These are phyloP conservation scores for Stegodyphus mimosarum DNA, from an alignment of 1,140 invertebrate genomes.

Conservation along the genomic window DNA sequence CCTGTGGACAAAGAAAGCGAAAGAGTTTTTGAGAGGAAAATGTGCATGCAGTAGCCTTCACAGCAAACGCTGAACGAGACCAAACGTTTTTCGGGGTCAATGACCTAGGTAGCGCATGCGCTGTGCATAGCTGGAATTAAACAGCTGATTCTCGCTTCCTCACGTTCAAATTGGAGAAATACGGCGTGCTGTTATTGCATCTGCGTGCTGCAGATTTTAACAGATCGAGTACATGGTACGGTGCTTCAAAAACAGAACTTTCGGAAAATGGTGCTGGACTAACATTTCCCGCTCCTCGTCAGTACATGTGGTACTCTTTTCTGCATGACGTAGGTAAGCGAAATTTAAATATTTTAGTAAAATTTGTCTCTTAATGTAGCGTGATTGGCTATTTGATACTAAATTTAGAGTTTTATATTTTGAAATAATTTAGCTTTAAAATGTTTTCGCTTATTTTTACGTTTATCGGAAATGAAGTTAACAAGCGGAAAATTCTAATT, in stretches of 20 bases:
- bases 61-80: background rate
- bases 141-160: constrained; percentile 54
- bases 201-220: background rate
- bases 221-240: background rate
- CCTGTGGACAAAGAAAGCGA: background rate
- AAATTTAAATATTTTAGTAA: too few species aligned
- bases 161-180: constrained; percentile 50
- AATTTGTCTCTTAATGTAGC: too few species aligned
- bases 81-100: constrained; percentile 40
- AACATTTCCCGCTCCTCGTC: too few species aligned
- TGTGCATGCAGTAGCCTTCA: constrained; percentile 2
- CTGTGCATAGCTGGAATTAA: constrained; percentile 1
- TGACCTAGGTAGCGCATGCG: constrained; percentile 52
- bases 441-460: too few species aligned
- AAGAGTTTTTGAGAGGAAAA: constrained; percentile 7
- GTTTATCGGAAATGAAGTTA: too few species aligned
- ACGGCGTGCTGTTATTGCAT: constrained; percentile 38
- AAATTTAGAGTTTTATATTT: too few species aligned
- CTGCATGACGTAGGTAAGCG: too few species aligned
- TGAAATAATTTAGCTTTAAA: too few species aligned
- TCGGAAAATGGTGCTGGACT: background rate
- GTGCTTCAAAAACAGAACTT: background rate
- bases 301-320: too few species aligned
- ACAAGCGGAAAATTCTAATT: too few species aligned
- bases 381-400: too few species aligned